A percentile compares a stretch with the other conserved stretches of the same genome.
Conservation (phyloP, 2,888 invertebrate genomes). For the Stratiomys singularior region DNA sequence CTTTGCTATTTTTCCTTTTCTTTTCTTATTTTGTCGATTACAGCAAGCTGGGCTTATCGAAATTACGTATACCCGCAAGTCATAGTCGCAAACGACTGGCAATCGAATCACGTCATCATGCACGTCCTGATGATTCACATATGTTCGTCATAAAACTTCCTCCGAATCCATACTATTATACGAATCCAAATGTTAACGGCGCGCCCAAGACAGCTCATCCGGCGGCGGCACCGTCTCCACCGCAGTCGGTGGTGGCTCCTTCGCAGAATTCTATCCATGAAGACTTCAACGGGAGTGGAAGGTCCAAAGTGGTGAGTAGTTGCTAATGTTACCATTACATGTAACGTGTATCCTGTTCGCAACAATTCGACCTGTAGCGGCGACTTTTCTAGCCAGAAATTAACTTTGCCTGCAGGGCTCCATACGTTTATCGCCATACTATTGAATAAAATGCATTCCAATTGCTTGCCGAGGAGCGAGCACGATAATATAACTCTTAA, state of each 20-base stretch:
- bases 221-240: conserved; percentile 3
- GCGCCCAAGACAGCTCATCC: conserved; percentile 28
- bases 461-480: neutral
- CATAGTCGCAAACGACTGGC: conserved; percentile 84
- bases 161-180: conserved; percentile 85
- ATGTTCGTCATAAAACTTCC: conserved; percentile 89
- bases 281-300: conserved; percentile 51
- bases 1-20: conserved; percentile 68
- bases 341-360: neutral
- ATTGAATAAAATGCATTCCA: neutral
- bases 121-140: conserved; percentile 80
- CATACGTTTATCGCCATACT: neutral
- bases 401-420: too few species aligned
- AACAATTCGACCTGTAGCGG: neutral
- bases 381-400: too few species aligned
- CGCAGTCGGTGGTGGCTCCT: conserved; percentile 17
- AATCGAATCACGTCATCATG: conserved; percentile 77
- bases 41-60: conserved; percentile 80
- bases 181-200: conserved; percentile 68
- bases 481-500: neutral
- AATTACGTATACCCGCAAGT: conserved; percentile 78
- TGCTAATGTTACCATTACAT: neutral
- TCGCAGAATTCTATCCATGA: conserved; percentile 60
- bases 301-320: conserved; percentile 32
- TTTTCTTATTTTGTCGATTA: too few species aligned